Evolutionary conservation across 2,797 vertebrate species (phyloP).

Genomic region (Micropoecilia bifurca): DNA sequence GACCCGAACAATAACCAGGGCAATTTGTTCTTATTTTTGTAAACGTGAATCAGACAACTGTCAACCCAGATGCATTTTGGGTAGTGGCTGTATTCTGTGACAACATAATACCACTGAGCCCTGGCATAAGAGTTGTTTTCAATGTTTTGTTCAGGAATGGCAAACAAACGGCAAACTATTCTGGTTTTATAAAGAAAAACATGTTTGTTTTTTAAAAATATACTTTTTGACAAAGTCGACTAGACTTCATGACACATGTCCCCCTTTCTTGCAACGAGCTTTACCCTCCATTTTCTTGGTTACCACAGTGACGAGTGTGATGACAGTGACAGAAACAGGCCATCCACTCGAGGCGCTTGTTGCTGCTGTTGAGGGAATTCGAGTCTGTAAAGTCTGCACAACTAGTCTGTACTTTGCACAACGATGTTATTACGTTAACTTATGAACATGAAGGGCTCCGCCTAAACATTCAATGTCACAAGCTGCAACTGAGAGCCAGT

Average conservation of each 20-base stretch:
- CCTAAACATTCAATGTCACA: neutral
- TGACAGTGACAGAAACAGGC: neutral
- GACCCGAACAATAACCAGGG: slow-evolving; percentile 16
- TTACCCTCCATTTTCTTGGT: neutral
- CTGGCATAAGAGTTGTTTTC: slow-evolving; percentile 11
- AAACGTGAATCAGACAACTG: slow-evolving; percentile 23
- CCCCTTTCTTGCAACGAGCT: neutral
- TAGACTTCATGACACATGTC: slow-evolving; percentile 7
- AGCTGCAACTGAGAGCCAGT: neutral
- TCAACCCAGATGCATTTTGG: slow-evolving; percentile 18
- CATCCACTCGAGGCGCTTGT: neutral
- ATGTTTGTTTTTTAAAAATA: neutral
- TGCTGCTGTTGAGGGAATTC: neutral
- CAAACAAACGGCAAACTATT: neutral
- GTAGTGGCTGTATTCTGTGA: slow-evolving; percentile 11
- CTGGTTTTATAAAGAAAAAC: neutral
- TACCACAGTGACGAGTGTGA: neutral
- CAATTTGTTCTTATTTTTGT: slow-evolving; percentile 28
- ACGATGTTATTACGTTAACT: neutral
- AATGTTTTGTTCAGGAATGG: neutral
- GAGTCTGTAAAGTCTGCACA: neutral
- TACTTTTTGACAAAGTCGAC: slow-evolving; percentile 6
- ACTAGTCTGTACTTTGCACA: neutral
- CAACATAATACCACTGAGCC: slow-evolving; percentile 13
- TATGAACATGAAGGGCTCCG: neutral